Base-by-base conservation (phyloP, 2,888 invertebrate genomes). In the Cantharis rufa region DNA sequence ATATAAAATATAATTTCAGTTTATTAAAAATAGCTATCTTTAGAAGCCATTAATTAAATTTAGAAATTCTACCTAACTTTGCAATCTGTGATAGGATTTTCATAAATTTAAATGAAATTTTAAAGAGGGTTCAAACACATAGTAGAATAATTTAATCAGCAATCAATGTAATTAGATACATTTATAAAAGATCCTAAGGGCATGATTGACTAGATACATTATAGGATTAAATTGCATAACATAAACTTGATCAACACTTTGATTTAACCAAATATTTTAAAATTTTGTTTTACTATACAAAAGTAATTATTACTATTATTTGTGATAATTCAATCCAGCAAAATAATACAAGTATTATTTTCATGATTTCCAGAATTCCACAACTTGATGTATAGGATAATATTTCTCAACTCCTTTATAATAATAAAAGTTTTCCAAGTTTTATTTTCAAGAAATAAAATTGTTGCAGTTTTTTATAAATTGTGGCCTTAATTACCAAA, bases 121-220 rank as follows among this genome's bases (percentile, higher is more conserved):
- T 66, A 66, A 66, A 66, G 21, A 66, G 64, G 64, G 64, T 66
- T 66, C 64, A 18, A 21, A 66, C 28, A 71, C 62, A 16, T 69
- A 27, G 24, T 32, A 69, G 48, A 48, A 28, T 18, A n/a, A 63
- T 69, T 73, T 71, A 70, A 77, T 77, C 66, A 74, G 70, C 70
- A 68, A 77, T 77, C 73, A 69, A 74, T 74, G 77, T 74, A 77
- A 77, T 64, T 64, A 72, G 77, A 77, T 77, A 77, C 77, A 69
- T 74, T 77, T 71, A 66, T 70, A 48, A 70, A 16, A 77, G 48
- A 71, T 63, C 61, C 62, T 68, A 64, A 71, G 71, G 48, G 71
- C 73, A 71, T 69, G 21, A 32, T 69, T 28, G 32, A 69, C 71
- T 71, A 27, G 74, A 71, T 77, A 71, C 77, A 77, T 77, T 77